Base-by-base conservation (phyloP, 2,797 vertebrate species). In the Anabas testudineus region DNA sequence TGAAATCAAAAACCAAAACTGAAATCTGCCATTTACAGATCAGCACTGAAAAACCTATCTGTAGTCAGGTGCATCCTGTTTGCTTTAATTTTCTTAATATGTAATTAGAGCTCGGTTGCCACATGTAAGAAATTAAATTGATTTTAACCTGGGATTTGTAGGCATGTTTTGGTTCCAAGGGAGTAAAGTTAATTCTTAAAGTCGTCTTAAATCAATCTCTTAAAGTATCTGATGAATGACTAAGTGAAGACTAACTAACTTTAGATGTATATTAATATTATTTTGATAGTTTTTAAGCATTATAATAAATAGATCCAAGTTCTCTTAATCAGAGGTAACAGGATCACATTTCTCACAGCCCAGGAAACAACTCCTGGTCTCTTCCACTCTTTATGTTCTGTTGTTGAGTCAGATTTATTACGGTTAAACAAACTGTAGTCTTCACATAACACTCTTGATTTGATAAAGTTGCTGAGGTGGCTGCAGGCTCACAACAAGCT, bases 401-500 rank as follows among this genome's bases (percentile, higher is more conserved):
- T 49, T 66, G 62, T 72, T 67, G 42, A 72, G 80, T 77, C 75
- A 2, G 47, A 64, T 83, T 76, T 68, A 67, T 66, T 54, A 49
- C 57, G 47, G 49, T 62, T 32, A 32, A 69, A 64, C 58, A 24
- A 16, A 34, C 51, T 67, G 45, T 66, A 49, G 63, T 49, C 59
- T 10, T 46, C 47, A 71, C 24, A 1, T 67, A 68, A 80, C 65
- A 19, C 63, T 39, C 9, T 9, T 72, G 66, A 80, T 86, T 83
- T 47, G 62, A 83, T 73, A 49, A 74, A 46, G 70, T 69, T 57
- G 77, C 74, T 22, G 63, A 64, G 76, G 47, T 58, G 72, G 74
- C 72, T 62, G 57, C 75, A 66, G 66, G 81, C 78, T 62, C 74
- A 49, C 78, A 72, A 71, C 74, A 64, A 57, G 34, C 59, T 54